A percentile compares a stretch with the other conserved stretches of the same genome.
Conservation (phyloP, 2,113 vertebrate species). For the Deroptyus accipitrinus region DNA sequence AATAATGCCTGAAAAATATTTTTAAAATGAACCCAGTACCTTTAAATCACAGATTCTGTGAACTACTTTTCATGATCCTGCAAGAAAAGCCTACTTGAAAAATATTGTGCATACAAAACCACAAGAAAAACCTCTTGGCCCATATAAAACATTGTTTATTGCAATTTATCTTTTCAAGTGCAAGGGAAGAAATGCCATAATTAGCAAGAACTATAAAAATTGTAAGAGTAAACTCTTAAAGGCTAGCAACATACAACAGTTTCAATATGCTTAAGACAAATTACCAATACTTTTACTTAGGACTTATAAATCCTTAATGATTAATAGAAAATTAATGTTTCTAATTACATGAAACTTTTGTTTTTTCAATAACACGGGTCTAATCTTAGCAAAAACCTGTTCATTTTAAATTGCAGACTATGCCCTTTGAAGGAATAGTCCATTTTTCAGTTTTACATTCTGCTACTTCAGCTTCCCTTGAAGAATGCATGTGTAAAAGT, state of each 20-base stretch:
- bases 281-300: constrained; percentile 61
- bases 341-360: constrained; percentile 77
- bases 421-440: constrained; percentile 69
- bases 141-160: background rate
- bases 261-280: constrained; percentile 78
- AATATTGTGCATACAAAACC: background rate
- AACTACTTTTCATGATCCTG: background rate
- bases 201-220: constrained; percentile 10
- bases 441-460: constrained; percentile 85
- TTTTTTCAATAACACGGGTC: constrained; percentile 72
- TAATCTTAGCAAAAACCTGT: constrained; percentile 56
- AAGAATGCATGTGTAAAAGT: constrained; percentile 74
- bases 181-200: background rate
- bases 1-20: background rate
- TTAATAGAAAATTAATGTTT: constrained; percentile 79
- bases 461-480: constrained; percentile 87
- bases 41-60: background rate
- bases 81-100: background rate
- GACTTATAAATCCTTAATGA: constrained; percentile 73
- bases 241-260: constrained; percentile 49
- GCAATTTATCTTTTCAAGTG: background rate
- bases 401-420: constrained; percentile 71
- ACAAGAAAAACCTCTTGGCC: background rate
- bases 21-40: background rate
- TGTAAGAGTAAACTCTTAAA: constrained; percentile 2